Evolutionary conservation across 2,113 vertebrate species (phyloP).

Genomic region (Microcebus griseorufus): DNA sequence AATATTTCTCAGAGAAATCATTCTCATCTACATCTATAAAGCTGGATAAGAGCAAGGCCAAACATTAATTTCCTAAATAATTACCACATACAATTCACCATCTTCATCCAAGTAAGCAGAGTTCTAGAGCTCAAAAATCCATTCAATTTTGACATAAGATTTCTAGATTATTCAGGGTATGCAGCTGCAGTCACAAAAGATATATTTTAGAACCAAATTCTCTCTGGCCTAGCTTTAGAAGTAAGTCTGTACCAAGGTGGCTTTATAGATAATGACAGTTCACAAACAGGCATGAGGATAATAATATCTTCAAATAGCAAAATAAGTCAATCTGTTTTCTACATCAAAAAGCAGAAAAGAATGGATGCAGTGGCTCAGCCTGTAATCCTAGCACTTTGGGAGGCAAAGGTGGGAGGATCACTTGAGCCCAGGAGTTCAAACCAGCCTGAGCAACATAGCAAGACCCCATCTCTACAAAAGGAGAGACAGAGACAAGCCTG

Average conservation of each 20-base stretch:
- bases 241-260: conserved; percentile 57
- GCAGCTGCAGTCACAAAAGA: not conserved
- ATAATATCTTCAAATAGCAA: conserved; percentile 69
- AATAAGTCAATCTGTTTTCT: conserved; percentile 53
- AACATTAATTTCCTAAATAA: conserved; percentile 38
- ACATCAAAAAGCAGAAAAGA: not conserved
- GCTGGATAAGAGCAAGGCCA: not conserved
- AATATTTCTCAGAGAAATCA: conserved; percentile 8
- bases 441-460: too few species aligned
- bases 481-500: too few species aligned
- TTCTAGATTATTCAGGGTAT: not conserved
- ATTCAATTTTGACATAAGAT: not conserved
- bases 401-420: too few species aligned
- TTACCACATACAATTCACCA: not conserved
- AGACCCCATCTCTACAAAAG: too few species aligned
- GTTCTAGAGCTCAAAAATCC: conserved; percentile 19
- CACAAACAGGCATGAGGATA: not conserved
- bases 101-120: not conserved
- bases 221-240: conserved; percentile 60
- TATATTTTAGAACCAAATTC: not conserved
- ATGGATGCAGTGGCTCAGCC: not conserved
- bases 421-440: too few species aligned
- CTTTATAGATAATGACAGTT: conserved; percentile 59
- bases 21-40: not conserved
- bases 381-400: too few species aligned